These are phyloP conservation scores for Pyrgilauda ruficollis DNA, from an alignment of 2,113 vertebrate species.

Conservation along the genomic window DNA sequence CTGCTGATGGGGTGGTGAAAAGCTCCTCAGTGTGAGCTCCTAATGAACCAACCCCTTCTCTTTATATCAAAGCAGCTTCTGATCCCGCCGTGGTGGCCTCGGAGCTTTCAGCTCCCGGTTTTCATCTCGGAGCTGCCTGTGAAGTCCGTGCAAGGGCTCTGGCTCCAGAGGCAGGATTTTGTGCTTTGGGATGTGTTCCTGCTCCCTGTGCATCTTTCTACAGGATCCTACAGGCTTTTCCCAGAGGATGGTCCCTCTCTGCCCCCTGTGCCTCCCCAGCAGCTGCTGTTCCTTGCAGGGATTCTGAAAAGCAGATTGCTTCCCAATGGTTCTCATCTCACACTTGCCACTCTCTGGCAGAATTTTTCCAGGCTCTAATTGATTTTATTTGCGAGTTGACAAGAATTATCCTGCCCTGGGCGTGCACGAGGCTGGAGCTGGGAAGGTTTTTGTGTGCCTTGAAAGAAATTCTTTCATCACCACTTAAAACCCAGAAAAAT, in stretches of 20 bases:
- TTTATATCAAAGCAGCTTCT: neutral
- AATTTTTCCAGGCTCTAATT: neutral
- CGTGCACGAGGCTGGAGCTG: neutral
- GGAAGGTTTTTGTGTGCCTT: constrained; percentile 35
- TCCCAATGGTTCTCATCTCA: neutral
- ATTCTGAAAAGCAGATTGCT: neutral
- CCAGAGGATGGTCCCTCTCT: neutral
- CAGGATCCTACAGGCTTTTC: neutral
- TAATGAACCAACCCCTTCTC: neutral
- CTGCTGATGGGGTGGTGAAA: neutral
- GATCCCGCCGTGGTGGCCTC: neutral
- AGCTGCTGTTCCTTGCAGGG: neutral
- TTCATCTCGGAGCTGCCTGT: neutral
- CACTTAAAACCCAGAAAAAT: constrained; percentile 13
- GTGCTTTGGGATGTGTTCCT: neutral
- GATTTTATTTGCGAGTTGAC: constrained; percentile 53
- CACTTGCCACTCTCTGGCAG: neutral
- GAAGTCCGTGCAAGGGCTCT: neutral
- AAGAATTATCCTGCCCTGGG: constrained; percentile 31
- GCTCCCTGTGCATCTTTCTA: accelerated
- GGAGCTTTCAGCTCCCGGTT: neutral
- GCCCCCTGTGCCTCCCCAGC: neutral
- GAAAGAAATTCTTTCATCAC: constrained; percentile 37
- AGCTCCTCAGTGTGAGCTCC: neutral
- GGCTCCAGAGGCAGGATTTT: neutral